Base-by-base conservation (phyloP, 1,140 invertebrate genomes). In the Steinernema khuongi region DNA sequence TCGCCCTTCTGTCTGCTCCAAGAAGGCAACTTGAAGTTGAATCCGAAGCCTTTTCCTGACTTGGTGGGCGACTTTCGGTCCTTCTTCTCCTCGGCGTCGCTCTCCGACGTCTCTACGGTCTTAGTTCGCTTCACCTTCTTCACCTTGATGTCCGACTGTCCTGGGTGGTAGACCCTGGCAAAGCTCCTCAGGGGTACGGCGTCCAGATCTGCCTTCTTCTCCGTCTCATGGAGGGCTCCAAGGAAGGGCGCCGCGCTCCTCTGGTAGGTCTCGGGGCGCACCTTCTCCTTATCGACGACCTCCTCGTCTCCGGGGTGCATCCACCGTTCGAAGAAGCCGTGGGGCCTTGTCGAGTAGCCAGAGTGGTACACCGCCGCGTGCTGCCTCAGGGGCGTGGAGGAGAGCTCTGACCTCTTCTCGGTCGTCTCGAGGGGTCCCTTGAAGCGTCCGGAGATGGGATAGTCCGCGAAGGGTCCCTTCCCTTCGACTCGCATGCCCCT, bases 81-180 rank as follows among this genome's bases (percentile, higher is more conserved):
- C 36, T n/a, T 41, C 7, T 7, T 41, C 36, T 41, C 36, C n/a
- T 41, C 36, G 36, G 7, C 36, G 7, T 41, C 36, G 36, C 36
- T 41, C 36, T 7, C 7, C 7, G 36, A 41, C 17, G 67, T 44
- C 14, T 67, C 68, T 14, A 67, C 50, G 0, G 41, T 43, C 26
- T 14, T 17, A 19, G 36, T 44, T 28, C 68, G 67, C 31, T 33
- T 41, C 18, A 0, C 2, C 31, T 70, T 73, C 33, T 68, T 11
- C 1, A 14, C 66, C 67, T 26, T 28, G 72, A 26, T 68, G 60
- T 73, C 68, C 17, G 26, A 31, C 2, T n/a, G 1, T 18, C 69
- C 73, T 11, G 33, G 70, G 44, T 74, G 36, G 44, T 75, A 74
- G 31, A 50, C 32, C 31, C 2, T 73, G 72, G 72, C 70, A 18